Conservation (phyloP, 2,113 vertebrate species). For the Lophotis ruficrista region DNA sequence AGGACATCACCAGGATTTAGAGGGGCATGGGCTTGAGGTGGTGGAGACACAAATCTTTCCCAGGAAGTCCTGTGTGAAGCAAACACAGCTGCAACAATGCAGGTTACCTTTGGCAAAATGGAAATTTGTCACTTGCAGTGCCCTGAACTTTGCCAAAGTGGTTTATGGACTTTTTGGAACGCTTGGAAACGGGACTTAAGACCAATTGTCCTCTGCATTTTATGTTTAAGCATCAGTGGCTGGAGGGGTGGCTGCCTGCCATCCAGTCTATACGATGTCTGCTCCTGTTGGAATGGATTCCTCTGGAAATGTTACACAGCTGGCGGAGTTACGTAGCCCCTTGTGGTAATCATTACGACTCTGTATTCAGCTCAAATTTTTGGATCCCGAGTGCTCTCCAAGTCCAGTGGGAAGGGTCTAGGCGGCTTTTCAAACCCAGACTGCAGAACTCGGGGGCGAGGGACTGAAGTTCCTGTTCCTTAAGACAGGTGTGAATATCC, state of each 20-base stretch:
- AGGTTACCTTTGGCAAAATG: not conserved
- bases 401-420: not conserved
- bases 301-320: not conserved
- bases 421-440: not conserved
- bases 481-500: not conserved
- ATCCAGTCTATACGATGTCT: not conserved
- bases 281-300: constrained; percentile 3
- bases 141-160: not conserved
- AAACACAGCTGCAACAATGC: not conserved
- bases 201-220: not conserved
- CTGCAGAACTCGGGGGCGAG: not conserved
- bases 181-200: not conserved
- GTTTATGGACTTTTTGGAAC: not conserved
- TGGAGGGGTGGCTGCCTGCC: not conserved
- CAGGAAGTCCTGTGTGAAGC: not conserved
- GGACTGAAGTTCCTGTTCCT: not conserved
- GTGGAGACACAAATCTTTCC: not conserved
- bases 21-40: not conserved
- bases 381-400: not conserved
- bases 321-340: not conserved
- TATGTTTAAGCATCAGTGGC: not conserved
- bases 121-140: not conserved
- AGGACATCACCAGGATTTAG: not conserved
- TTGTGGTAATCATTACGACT: constrained; percentile 9
- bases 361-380: not conserved